Evolutionary conservation across 2,113 vertebrate genomes (phyloP).

Genomic region (Bagarius yarrelli): DNA sequence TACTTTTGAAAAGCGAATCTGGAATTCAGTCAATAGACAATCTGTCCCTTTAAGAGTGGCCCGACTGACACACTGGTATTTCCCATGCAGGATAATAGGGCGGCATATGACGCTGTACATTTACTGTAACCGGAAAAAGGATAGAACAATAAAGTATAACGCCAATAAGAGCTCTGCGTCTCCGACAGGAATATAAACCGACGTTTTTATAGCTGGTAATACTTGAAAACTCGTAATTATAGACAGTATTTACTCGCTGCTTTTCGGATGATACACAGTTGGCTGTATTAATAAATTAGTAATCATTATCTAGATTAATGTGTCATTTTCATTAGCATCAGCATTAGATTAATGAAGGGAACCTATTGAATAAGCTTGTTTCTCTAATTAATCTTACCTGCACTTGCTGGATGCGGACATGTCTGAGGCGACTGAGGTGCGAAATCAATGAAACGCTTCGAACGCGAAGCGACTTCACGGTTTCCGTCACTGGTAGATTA

Average conservation of each 20-base stretch:
- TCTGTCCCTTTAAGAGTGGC: constrained; percentile 47
- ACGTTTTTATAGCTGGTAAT: background rate
- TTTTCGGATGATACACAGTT: background rate
- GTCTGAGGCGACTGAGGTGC: constrained; percentile 24
- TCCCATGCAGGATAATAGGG: background rate
- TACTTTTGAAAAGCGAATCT: background rate
- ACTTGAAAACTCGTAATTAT: background rate
- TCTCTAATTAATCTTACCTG: constrained; percentile 58
- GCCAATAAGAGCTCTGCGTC: background rate
- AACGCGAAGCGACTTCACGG: background rate
- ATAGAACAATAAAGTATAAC: too few relatives aligned
- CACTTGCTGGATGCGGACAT: constrained; percentile 49
- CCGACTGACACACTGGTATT: background rate
- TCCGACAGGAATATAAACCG: background rate
- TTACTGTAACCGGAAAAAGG: background rate
- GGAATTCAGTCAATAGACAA: background rate
- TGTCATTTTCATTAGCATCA: background rate
- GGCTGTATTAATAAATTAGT: background rate
- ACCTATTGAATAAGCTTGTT: background rate
- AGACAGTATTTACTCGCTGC: background rate
- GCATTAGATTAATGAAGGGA: background rate
- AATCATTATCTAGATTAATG: too few relatives aligned
- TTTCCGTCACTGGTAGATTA: background rate
- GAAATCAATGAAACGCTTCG: background rate
- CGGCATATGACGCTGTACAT: background rate